Evolutionary conservation across 2,888 invertebrate species (phyloP).

Genomic region (Polydrusus tereticollis): DNA sequence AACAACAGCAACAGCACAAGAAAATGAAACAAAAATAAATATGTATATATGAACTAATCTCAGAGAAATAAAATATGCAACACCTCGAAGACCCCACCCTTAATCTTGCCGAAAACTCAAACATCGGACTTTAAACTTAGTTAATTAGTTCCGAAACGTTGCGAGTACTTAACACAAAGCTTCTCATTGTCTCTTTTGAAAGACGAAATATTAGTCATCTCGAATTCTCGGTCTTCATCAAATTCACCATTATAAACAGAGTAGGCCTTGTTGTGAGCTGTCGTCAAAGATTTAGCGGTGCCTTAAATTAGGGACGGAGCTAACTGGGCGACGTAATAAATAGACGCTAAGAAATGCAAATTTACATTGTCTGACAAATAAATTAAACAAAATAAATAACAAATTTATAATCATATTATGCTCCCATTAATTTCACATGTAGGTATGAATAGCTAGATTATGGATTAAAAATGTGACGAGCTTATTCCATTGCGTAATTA

Average conservation of each 20-base stretch:
- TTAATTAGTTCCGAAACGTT: constrained; percentile 47
- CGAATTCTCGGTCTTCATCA: constrained; percentile 37
- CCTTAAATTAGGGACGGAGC: constrained; percentile 7
- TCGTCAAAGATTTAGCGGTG: constrained; percentile 32
- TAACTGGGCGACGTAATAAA: constrained; percentile 15
- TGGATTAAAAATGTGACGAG: not conserved
- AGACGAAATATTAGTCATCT: constrained; percentile 45
- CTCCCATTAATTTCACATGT: no score
- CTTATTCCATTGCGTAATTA: not conserved
- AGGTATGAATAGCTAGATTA: no score
- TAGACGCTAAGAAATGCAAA: constrained; percentile 7
- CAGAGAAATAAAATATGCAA: not conserved
- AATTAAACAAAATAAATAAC: not conserved
- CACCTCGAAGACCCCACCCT: constrained; percentile 25
- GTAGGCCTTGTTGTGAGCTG: constrained; percentile 32
- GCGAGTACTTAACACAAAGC: constrained; percentile 42
- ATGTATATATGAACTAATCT: no score
- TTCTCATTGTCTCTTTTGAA: constrained; percentile 43
- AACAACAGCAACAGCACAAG: no score
- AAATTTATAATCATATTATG: no score
- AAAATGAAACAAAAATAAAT: no score
- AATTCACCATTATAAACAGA: constrained; percentile 44
- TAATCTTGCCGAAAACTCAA: constrained; percentile 35
- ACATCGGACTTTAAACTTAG: constrained; percentile 43
- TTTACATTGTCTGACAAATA: not conserved